These are phyloP conservation scores for Rhabdophis nuchalis DNA, from an alignment of 2,797 vertebrate genomes.

Conservation along the genomic window DNA sequence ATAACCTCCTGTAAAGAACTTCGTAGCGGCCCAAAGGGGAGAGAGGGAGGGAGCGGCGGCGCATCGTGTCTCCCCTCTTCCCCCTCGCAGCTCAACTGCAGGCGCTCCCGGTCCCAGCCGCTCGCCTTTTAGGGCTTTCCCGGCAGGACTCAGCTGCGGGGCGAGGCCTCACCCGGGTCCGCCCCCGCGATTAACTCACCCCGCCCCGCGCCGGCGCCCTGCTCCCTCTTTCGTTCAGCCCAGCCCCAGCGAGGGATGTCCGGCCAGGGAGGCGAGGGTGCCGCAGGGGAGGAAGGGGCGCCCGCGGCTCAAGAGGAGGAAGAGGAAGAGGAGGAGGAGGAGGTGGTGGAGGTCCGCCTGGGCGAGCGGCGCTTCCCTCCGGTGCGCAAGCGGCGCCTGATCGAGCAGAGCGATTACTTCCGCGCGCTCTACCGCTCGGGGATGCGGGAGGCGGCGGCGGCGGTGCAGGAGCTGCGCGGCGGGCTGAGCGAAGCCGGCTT, in stretches of 20 bases:
- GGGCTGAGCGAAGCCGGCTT: slow-evolving; percentile 87
- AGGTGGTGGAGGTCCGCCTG: slow-evolving; percentile 83
- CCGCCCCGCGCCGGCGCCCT: too few relatives aligned
- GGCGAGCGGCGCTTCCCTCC: slow-evolving; percentile 84
- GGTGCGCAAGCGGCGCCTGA: slow-evolving; percentile 87
- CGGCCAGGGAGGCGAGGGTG: neutral
- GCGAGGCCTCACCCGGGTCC: too few relatives aligned
- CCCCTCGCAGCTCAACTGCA: too few relatives aligned
- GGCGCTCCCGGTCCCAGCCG: too few relatives aligned
- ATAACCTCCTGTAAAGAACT: too few relatives aligned
- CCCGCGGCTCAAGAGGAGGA: neutral
- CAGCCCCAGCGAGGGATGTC: slow-evolving; percentile 18
- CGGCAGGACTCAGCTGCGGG: too few relatives aligned
- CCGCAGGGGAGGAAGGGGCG: neutral
- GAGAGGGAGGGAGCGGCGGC: too few relatives aligned
- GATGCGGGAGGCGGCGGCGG: slow-evolving; percentile 85
- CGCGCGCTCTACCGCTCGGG: slow-evolving; percentile 92
- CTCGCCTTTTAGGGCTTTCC: too few relatives aligned
- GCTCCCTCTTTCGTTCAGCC: too few relatives aligned
- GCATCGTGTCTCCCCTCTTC: too few relatives aligned
- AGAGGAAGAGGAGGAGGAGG: slow-evolving; percentile 73
- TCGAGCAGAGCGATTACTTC: slow-evolving; percentile 97
- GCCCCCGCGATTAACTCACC: too few relatives aligned
- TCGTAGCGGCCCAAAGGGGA: too few relatives aligned
- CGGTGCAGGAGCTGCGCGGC: slow-evolving; percentile 87